A percentile compares a stretch with the other conserved stretches of the same genome.
phyloP scores from a whole-genome alignment of 92 coral and sea anemone genomes.

The Actinostola sp. region DNA sequence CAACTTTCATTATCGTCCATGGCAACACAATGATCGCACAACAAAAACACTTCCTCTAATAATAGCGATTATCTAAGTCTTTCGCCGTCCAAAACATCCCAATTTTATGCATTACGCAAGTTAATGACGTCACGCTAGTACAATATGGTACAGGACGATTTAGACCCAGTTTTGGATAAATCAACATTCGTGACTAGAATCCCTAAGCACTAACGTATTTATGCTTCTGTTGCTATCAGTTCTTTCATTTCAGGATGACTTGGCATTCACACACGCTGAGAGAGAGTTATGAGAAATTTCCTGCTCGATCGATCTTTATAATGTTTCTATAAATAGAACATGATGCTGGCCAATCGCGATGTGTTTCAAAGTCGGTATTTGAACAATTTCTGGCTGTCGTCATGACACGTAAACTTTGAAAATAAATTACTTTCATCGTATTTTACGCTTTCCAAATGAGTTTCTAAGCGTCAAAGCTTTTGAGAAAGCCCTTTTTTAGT shows the following conservation, averaged over 20 bases:
- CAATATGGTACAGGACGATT: background rate
- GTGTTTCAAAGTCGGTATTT: constrained; percentile 26
- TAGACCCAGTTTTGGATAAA: background rate
- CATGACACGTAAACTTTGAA: constrained; percentile 24
- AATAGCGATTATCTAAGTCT: background rate
- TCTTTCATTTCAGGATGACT: constrained; percentile 4
- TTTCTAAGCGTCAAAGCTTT: too few species aligned
- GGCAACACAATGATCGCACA: background rate
- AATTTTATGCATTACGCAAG: background rate
- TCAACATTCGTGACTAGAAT: constrained; percentile 4
- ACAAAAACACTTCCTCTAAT: background rate
- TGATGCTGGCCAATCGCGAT: constrained; percentile 46
- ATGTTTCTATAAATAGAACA: constrained; percentile 56
- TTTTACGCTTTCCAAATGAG: background rate
- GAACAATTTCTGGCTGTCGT: constrained; percentile 31
- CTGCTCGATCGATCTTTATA: constrained; percentile 43
- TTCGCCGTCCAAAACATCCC: background rate
- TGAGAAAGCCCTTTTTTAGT: background rate
- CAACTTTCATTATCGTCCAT: background rate
- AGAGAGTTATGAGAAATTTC: constrained; percentile 9
- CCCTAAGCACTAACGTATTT: background rate
- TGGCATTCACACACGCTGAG: constrained; percentile 27
- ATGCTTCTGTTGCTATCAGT: background rate
- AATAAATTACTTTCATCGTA: background rate
- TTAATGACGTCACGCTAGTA: background rate